A percentile compares a stretch with the other conserved stretches of the same genome.
phyloP scores from a whole-genome alignment of 2,113 vertebrate genomes.

The Etia nguti region DNA sequence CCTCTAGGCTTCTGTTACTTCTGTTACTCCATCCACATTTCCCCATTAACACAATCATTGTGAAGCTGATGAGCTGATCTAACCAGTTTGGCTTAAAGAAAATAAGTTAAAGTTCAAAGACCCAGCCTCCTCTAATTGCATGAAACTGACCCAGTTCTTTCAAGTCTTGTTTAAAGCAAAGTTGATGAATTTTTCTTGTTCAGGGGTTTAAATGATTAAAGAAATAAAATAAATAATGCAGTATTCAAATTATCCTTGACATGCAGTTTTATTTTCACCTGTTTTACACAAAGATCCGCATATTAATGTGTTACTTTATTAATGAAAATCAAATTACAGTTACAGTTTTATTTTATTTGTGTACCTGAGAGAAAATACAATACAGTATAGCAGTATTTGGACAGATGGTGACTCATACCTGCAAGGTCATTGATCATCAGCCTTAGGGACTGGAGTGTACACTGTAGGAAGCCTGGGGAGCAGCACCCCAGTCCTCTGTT shows the following conservation, averaged over 20 bases:
- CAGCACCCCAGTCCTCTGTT: slow-evolving; percentile 55
- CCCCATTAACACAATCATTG: fast-evolving
- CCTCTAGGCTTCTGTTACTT: not conserved
- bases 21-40: not conserved
- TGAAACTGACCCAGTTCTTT: not conserved
- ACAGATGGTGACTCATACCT: slow-evolving; percentile 61
- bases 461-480: slow-evolving; percentile 39
- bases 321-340: not conserved
- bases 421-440: slow-evolving; percentile 63
- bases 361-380: not conserved
- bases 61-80: not conserved
- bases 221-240: not conserved
- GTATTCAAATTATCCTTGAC: not conserved
- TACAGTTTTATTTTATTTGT: not conserved
- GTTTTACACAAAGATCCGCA: not conserved
- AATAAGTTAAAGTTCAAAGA: not conserved
- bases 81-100: not conserved
- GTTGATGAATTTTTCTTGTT: not conserved
- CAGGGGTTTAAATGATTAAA: not conserved
- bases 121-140: not conserved
- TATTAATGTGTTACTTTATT: not conserved
- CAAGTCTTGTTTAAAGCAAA: not conserved
- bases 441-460: slow-evolving; percentile 37
- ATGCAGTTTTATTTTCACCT: not conserved
- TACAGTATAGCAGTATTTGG: not conserved